Conservation (phyloP, 2,113 vertebrate species). For the Megaceryle maxima region DNA sequence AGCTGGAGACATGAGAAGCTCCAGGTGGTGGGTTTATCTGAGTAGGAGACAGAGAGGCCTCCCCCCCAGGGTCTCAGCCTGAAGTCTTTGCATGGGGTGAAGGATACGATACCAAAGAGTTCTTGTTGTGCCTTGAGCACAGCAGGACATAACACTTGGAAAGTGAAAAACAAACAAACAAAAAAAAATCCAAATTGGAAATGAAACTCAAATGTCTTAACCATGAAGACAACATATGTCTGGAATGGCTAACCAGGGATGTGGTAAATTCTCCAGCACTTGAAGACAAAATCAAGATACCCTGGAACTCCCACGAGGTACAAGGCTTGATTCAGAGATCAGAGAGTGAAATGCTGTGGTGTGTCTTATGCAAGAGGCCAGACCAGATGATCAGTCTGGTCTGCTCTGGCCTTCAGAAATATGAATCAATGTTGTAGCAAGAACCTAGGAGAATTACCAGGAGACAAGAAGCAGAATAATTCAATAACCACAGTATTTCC, state of each 20-base stretch:
- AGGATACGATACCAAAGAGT: background rate
- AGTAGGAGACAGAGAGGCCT: background rate
- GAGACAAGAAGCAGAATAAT: constrained; percentile 26
- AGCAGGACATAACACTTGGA: background rate
- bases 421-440: constrained; percentile 26
- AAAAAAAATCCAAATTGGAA: constrained; percentile 6
- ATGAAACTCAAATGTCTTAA: background rate
- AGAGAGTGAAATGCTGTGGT: background rate
- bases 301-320: background rate
- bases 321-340: background rate
- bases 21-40: background rate
- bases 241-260: constrained; percentile 26
- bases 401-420: constrained; percentile 22
- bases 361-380: background rate
- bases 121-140: background rate
- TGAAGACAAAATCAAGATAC: background rate
- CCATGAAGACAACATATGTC: background rate
- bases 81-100: background rate
- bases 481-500: background rate
- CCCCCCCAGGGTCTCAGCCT: background rate
- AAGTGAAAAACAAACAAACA: background rate
- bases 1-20: background rate
- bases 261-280: constrained; percentile 9
- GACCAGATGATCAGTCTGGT: constrained; percentile 19
- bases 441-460: constrained; percentile 9